Evolutionary conservation across 2,888 invertebrate species (phyloP).

Genomic region (Xanthorhoe spadicearia): DNA sequence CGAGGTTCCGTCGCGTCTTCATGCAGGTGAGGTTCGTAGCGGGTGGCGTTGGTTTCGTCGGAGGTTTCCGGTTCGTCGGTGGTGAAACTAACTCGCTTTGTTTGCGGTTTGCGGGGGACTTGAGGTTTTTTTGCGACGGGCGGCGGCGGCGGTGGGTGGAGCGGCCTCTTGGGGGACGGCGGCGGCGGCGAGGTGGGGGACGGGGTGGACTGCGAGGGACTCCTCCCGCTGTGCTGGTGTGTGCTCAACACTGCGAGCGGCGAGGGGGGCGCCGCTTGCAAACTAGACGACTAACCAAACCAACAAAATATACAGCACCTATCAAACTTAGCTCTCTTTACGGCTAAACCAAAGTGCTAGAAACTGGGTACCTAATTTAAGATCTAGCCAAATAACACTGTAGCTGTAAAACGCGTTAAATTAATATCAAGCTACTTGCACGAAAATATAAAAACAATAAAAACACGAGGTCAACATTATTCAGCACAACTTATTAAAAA

Average conservation of each 20-base stretch:
- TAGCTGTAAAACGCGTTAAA: conserved; percentile 47
- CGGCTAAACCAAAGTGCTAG: conserved; percentile 53
- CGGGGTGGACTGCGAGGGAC: conserved; percentile 53
- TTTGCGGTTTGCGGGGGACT: conserved; percentile 79
- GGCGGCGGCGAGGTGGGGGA: conserved; percentile 51
- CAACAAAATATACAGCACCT: conserved; percentile 74
- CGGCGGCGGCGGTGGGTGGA: conserved; percentile 64
- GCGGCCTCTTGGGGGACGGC: conserved; percentile 54
- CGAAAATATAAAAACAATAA: conserved; percentile 65
- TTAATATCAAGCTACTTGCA: conserved; percentile 73
- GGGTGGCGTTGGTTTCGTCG: conserved; percentile 58
- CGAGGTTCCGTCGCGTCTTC: conserved; percentile 55
- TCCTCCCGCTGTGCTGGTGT: conserved; percentile 68
- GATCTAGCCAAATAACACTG: conserved; percentile 39
- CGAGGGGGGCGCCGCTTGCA: conserved; percentile 68
- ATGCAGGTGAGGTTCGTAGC: conserved; percentile 67
- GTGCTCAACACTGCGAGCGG: conserved; percentile 74
- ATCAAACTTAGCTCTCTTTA: conserved; percentile 49
- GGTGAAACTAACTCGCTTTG: conserved; percentile 82
- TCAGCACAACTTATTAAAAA: conserved; percentile 51
- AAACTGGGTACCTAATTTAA: conserved; percentile 39
- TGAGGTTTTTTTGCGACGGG: conserved; percentile 73
- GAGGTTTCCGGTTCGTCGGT: conserved; percentile 61
- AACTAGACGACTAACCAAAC: conserved; percentile 81
- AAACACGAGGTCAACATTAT: conserved; percentile 44